These are phyloP conservation scores for Brachypalpus laphriformis DNA, from an alignment of 2,888 invertebrate genomes.

Conservation along the genomic window DNA sequence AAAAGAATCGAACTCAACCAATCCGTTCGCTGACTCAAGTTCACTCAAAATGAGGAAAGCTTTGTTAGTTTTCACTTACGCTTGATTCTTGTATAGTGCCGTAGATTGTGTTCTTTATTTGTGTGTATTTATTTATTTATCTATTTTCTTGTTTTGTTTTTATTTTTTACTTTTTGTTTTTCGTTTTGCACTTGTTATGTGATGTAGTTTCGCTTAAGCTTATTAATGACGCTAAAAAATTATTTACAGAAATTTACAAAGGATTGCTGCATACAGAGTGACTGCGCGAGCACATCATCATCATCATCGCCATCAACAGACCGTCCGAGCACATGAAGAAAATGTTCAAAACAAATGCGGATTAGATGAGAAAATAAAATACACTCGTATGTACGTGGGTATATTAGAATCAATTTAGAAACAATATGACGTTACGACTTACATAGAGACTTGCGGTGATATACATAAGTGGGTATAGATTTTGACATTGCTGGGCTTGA, in stretches of 20 bases:
- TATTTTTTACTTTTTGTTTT: conserved; percentile 27
- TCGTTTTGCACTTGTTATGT: conserved; percentile 54
- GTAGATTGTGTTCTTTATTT: conserved; percentile 62
- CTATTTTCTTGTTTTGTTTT: conserved; percentile 35
- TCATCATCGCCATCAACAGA: neutral
- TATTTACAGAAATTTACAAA: conserved; percentile 52
- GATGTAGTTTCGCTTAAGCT: conserved; percentile 71
- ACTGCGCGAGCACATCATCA: conserved; percentile 19
- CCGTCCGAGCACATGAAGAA: neutral
- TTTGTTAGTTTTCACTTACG: conserved; percentile 56
- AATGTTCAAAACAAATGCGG: conserved; percentile 46
- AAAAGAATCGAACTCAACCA: conserved; percentile 35
- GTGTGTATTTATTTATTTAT: conserved; percentile 56
- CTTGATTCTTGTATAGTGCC: conserved; percentile 47
- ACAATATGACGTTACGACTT: conserved; percentile 7
- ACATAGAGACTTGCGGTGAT: neutral
- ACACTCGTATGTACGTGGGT: neutral
- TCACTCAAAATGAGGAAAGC: conserved; percentile 70
- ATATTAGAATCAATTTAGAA: conserved; percentile 32
- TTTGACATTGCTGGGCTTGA: conserved; percentile 34
- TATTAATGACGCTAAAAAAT: conserved; percentile 74
- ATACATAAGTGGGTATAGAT: neutral
- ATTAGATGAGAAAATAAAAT: conserved; percentile 14
- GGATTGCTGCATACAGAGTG: conserved; percentile 41
- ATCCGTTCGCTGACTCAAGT: conserved; percentile 70